Evolutionary conservation across 1,140 invertebrate species (phyloP).

Genomic region (Agraylea sexmaculata): DNA sequence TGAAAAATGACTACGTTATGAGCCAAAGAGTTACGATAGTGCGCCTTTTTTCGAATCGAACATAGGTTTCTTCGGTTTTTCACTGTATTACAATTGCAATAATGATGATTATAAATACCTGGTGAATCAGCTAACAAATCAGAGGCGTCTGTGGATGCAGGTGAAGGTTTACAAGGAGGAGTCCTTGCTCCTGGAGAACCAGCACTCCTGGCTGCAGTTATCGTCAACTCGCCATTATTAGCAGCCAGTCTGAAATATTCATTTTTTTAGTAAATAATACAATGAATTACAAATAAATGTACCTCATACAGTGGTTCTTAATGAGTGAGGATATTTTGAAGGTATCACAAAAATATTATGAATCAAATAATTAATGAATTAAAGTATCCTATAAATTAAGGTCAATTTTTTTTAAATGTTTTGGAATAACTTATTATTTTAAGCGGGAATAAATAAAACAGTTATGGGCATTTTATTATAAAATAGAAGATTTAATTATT

Average conservation of each 20-base stretch:
- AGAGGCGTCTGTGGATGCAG: slow-evolving; percentile 45
- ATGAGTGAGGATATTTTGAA: too few species aligned
- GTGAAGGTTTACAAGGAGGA: slow-evolving; percentile 45
- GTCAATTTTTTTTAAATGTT: too few species aligned
- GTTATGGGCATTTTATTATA: background rate
- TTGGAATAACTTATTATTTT: too few species aligned
- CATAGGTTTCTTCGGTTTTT: background rate
- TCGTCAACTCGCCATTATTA: slow-evolving; percentile 65
- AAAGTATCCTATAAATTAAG: too few species aligned
- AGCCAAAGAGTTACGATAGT: too few species aligned
- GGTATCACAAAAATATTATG: too few species aligned
- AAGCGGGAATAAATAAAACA: background rate
- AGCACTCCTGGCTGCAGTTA: slow-evolving; percentile 56
- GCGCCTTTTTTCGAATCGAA: too few species aligned
- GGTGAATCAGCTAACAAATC: slow-evolving; percentile 71
- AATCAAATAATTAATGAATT: too few species aligned
- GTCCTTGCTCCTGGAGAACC: slow-evolving; percentile 41
- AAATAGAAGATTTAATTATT: background rate
- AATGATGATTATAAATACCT: slow-evolving; percentile 67
- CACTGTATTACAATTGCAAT: too few species aligned
- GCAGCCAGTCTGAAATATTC: slow-evolving; percentile 54
- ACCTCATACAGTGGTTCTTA: too few species aligned
- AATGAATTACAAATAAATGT: too few species aligned
- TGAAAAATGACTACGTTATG: too few species aligned
- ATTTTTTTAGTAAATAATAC: background rate